phyloP scores from a whole-genome alignment of 2,888 invertebrate genomes.

The Acleris laterana region DNA sequence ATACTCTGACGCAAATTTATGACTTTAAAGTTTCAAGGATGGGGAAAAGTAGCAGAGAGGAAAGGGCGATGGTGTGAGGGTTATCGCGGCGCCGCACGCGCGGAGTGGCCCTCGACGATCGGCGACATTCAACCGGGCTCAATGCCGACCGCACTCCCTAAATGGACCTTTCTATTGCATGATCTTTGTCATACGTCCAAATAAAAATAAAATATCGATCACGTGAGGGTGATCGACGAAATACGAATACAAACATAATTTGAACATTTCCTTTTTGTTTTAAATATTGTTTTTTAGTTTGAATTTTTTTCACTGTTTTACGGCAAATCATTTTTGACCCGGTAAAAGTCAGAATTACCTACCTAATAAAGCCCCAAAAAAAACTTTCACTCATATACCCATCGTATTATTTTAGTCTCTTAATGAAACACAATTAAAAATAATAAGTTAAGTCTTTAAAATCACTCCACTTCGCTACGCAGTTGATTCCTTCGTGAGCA shows the following conservation, averaged over 20 bases:
- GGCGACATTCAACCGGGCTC: constrained; percentile 51
- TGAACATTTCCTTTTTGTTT: no score
- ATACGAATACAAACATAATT: no score
- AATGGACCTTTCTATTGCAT: constrained; percentile 19
- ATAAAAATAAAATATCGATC: no score
- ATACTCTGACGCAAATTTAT: constrained; percentile 27
- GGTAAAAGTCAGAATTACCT: no score
- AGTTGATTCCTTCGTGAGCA: constrained; percentile 1
- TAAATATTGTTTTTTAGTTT: no score
- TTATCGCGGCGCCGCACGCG: constrained; percentile 29
- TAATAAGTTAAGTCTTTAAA: not conserved
- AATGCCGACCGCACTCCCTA: constrained; percentile 49
- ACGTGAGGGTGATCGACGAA: no score
- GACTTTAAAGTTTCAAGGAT: constrained; percentile 31
- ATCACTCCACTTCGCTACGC: constrained; percentile 1
- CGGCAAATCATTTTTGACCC: no score
- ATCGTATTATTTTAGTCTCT: no score
- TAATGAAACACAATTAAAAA: not conserved
- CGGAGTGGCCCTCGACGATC: constrained; percentile 52
- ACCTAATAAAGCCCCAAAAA: no score
- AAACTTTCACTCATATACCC: no score
- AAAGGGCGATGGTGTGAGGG: constrained; percentile 15
- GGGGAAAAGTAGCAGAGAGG: constrained; percentile 20
- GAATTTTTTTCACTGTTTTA: no score
- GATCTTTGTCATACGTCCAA: no score